Evolutionary conservation across 2,113 vertebrate genomes (phyloP), one percentile per base, ranked within the genome.

Genomic region (Lates calcarifer): DNA sequence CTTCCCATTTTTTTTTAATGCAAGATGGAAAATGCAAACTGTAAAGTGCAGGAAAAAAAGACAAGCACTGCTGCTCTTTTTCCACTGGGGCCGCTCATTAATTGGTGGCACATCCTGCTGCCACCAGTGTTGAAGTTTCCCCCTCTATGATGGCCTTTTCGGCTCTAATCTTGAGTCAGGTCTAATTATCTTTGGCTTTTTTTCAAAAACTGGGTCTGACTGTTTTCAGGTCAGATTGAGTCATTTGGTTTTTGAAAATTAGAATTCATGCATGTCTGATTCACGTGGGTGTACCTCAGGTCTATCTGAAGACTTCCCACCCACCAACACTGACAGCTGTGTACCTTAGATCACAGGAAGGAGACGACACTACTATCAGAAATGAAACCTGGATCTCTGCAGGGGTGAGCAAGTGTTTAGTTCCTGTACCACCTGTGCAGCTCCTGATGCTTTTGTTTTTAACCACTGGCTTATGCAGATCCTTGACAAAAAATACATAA

Each of bases 131-230:
- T 33, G 26, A 39, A 65, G 51, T 37, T 37, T 74, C 35, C 57
- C 28, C 60, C 31, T 49, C 62, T 58, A 6, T 55, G 41, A 29
- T 37, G 28, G 41, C 22, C 57, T 47, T 26, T 47, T 69, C 4
- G 7, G 43, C 33, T 78, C 41, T 71, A 81, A 82, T 82, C 77
- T 70, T 58, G 57, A 24, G 76, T 56, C 43, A 26, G 2, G 26
- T 77, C 15, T 62, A 70, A 82, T 89, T 67, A 80, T 45, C 22
- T 69, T 67, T 15, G 14, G 47, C 20, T 9, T 22, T 51, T 71
- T 71, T 22, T 33, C 9, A 18, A 57, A 39, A 57, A 53, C 35
- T 24, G 0, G n/a, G 28, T 76, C 17, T 37, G 1, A n/a, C 33
- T 33, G 43, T 60, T 17, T 68, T 41, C 47, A 14, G 15, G 37